Evolutionary conservation across 2,888 invertebrate species (phyloP).

Genomic region (Cylloceria caligata): DNA sequence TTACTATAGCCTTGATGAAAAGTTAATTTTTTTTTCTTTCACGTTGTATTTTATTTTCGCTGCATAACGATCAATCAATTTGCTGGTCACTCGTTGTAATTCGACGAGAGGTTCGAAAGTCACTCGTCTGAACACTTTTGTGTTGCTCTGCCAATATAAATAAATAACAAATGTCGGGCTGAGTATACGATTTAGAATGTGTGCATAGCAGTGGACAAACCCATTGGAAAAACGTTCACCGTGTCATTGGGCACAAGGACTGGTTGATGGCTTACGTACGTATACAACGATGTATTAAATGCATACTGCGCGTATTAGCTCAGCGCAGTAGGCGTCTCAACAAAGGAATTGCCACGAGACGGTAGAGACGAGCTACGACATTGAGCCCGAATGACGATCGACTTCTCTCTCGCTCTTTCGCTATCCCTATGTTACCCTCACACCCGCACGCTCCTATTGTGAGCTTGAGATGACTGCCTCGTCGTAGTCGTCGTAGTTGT

Average conservation of each 20-base stretch:
- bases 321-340: conserved; percentile 62
- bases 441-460: conserved; percentile 21
- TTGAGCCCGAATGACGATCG: conserved; percentile 57
- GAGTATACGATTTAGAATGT: background rate
- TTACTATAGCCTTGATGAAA: conserved; percentile 23
- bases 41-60: background rate
- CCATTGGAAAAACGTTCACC: conserved; percentile 67
- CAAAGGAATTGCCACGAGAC: conserved; percentile 69
- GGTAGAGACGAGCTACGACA: conserved; percentile 64
- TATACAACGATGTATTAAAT: conserved; percentile 46
- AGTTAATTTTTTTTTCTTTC: background rate
- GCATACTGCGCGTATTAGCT: conserved; percentile 34
- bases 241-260: conserved; percentile 81
- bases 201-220: conserved; percentile 32
- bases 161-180: background rate
- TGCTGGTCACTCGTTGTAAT: conserved; percentile 7
- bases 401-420: background rate
- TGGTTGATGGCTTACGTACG: conserved; percentile 61
- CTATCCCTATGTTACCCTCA: background rate
- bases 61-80: conserved; percentile 3
- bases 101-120: background rate
- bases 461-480: conserved; percentile 22
- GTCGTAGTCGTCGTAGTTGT: conserved; percentile 19
- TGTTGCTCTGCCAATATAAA: background rate
- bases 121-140: background rate